These are phyloP conservation scores for Anastatus disparis DNA, from an alignment of 1,140 invertebrate species.

Conservation along the genomic window DNA sequence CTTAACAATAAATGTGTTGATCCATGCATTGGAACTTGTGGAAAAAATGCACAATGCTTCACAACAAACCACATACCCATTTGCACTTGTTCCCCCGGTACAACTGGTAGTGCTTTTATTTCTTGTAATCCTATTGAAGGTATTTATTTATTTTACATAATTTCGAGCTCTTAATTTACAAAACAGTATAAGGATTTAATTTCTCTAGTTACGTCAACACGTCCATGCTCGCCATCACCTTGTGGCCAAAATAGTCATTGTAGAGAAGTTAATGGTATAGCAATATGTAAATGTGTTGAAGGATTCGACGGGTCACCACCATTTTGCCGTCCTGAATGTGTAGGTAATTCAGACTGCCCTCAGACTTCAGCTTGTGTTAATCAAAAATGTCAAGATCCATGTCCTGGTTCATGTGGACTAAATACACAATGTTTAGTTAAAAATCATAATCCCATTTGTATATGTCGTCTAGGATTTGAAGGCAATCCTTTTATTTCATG, in stretches of 20 bases:
- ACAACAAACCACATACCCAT: constrained; percentile 80
- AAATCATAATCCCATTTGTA: constrained; percentile 68
- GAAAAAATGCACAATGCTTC: constrained; percentile 71
- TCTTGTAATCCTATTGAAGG: constrained; percentile 67
- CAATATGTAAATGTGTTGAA: constrained; percentile 71
- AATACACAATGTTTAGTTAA: constrained; percentile 62
- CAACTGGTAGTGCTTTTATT: constrained; percentile 78
- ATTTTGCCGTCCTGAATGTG: constrained; percentile 71
- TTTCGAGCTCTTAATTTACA: no score
- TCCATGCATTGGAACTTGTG: constrained; percentile 72
- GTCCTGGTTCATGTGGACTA: constrained; percentile 60
- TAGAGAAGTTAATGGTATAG: constrained; percentile 70
- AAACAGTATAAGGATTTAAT: no score
- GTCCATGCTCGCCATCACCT: constrained; percentile 67
- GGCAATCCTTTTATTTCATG: constrained; percentile 71
- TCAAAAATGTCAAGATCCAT: constrained; percentile 63
- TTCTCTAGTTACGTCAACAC: no score
- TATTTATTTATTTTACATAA: constrained; percentile 27
- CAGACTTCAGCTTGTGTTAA: constrained; percentile 59
- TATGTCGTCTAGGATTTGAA: constrained; percentile 68
- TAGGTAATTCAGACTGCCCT: constrained; percentile 63
- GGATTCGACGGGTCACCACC: constrained; percentile 73
- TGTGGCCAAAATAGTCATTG: constrained; percentile 81
- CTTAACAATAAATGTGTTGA: constrained; percentile 61
- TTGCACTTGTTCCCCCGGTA: constrained; percentile 76